Conservation (phyloP, 2,797 vertebrate genomes). For the Takifugu ocellatus region DNA sequence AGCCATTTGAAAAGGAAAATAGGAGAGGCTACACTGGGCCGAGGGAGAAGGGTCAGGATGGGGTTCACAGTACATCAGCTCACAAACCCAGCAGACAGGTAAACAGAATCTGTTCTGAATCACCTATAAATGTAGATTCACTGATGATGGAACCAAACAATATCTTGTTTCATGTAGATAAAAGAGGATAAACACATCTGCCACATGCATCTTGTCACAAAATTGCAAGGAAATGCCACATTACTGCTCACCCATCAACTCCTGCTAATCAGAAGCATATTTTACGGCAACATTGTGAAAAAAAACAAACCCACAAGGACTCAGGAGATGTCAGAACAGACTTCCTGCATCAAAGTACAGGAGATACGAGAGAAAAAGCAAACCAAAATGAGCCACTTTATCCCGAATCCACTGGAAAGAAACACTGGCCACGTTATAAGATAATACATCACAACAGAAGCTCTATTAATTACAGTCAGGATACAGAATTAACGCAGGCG, state of each 20-base stretch:
- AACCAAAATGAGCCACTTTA: conserved; percentile 57
- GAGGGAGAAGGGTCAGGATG: conserved; percentile 19
- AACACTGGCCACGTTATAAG: conserved; percentile 3
- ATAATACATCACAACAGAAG: conserved; percentile 19
- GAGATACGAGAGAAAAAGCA: conserved; percentile 35
- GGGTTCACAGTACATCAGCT: conserved; percentile 21
- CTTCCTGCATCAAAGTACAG: conserved; percentile 42
- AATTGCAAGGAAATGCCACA: too few relatives aligned
- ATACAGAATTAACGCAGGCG: conserved; percentile 24
- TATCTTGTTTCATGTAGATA: too few relatives aligned
- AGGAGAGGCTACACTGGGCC: conserved; percentile 48
- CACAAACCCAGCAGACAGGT: conserved; percentile 7
- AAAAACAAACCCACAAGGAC: neutral
- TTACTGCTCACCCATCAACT: conserved; percentile 1
- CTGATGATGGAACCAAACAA: neutral
- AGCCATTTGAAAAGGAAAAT: conserved; percentile 33
- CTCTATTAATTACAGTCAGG: conserved; percentile 27
- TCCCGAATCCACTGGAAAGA: conserved; percentile 38
- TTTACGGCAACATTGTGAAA: neutral
- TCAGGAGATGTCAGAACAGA: conserved; percentile 10
- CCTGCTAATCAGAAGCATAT: neutral
- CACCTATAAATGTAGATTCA: neutral
- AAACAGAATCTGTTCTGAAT: conserved; percentile 4
- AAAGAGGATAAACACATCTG: too few relatives aligned
- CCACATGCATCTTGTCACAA: neutral